A percentile compares a stretch with the other conserved stretches of the same genome.
phyloP scores from a whole-genome alignment of 2,888 invertebrate genomes.

The Agriopis marginaria region DNA sequence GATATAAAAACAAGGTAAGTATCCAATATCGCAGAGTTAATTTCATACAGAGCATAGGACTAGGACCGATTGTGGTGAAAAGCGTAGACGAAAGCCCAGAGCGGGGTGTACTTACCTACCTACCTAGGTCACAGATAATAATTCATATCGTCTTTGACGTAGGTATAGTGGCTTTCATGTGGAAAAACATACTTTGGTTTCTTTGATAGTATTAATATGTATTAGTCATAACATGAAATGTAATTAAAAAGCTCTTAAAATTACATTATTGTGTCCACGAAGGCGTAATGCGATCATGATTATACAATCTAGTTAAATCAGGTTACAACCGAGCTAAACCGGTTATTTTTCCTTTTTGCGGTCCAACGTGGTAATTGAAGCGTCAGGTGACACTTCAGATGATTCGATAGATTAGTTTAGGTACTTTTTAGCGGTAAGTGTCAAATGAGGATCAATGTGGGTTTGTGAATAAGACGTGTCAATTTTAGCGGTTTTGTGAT shows the following conservation, averaged over 20 bases:
- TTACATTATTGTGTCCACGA: slow-evolving; percentile 4
- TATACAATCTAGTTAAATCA: slow-evolving; percentile 2
- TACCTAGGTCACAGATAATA: too few relatives aligned
- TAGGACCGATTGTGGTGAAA: too few relatives aligned
- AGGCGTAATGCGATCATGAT: slow-evolving; percentile 9
- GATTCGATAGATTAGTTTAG: slow-evolving; percentile 3
- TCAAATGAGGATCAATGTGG: neutral
- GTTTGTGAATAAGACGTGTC: neutral
- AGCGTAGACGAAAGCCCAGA: too few relatives aligned
- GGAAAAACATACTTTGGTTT: too few relatives aligned
- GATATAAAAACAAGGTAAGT: too few relatives aligned
- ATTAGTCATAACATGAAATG: neutral
- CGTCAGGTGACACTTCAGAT: slow-evolving; percentile 16
- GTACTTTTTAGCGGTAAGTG: slow-evolving; percentile 7
- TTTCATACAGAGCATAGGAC: too few relatives aligned
- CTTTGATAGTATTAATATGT: too few relatives aligned
- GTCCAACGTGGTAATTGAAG: slow-evolving; percentile 7
- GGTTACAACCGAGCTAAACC: neutral
- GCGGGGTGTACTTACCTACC: too few relatives aligned
- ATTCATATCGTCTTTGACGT: too few relatives aligned
- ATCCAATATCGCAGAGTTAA: too few relatives aligned
- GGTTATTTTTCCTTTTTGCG: slow-evolving; percentile 10
- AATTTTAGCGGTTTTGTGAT: neutral
- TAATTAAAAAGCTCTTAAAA: slow-evolving; percentile 14
- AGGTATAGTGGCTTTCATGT: too few relatives aligned